Percentiles rank a stretch among this genome's conserved stretches.
These are phyloP conservation scores for Macrostomum cliftonense DNA, from an alignment of 2,888 invertebrate species.

Conservation along the genomic window DNA sequence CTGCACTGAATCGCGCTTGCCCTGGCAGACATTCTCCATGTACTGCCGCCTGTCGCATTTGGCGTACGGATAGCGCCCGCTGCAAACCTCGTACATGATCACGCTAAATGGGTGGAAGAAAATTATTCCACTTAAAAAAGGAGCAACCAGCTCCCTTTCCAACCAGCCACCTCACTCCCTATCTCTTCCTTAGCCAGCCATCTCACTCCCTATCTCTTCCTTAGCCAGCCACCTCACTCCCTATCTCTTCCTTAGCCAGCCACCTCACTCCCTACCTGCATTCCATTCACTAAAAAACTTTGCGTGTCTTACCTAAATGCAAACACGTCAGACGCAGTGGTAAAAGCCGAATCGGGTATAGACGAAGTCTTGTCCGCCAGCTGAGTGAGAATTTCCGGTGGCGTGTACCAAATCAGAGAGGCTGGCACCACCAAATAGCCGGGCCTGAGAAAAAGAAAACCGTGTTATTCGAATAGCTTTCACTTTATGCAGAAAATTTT, in stretches of 20 bases:
- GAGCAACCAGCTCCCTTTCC: too few species aligned
- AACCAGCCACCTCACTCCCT: too few species aligned
- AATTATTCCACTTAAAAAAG: too few species aligned
- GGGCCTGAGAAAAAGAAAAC: conserved; percentile 16
- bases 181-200: too few species aligned
- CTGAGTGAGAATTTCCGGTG: conserved; percentile 20
- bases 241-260: too few species aligned
- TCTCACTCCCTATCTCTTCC: too few species aligned
- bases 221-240: too few species aligned
- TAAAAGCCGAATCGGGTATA: conserved; percentile 7
- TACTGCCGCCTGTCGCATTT: background rate
- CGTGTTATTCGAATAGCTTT: too few species aligned
- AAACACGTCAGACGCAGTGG: conserved; percentile 7
- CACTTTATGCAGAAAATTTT: too few species aligned
- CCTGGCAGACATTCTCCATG: conserved; percentile 7
- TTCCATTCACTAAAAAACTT: too few species aligned
- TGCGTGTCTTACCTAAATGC: conserved; percentile 8
- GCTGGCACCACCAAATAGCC: conserved; percentile 28
- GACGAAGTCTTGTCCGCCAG: background rate
- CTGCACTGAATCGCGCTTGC: conserved; percentile 5
- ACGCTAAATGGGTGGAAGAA: conserved; percentile 3
- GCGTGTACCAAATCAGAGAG: conserved; percentile 28
- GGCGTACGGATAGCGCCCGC: conserved; percentile 5
- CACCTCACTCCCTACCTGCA: too few species aligned
- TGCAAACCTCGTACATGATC: conserved; percentile 9